Conservation (phyloP, 2,797 vertebrate species). For the Paguma larvata region DNA sequence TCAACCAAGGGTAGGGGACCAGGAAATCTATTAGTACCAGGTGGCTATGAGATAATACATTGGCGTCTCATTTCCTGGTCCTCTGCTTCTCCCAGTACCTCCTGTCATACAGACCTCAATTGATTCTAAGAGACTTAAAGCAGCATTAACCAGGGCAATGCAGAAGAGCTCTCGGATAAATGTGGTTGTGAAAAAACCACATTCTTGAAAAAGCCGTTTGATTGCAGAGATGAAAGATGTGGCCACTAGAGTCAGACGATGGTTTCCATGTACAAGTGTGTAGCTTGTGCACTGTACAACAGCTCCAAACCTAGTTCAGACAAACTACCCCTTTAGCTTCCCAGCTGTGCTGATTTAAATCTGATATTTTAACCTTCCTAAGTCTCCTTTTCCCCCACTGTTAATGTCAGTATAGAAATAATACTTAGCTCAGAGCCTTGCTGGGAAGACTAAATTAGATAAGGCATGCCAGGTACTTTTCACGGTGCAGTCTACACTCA, state of each 20-base stretch:
- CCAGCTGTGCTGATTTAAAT: background rate
- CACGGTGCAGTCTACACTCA: background rate
- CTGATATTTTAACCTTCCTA: background rate
- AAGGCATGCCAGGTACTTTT: background rate
- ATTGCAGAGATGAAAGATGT: background rate
- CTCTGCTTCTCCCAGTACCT: background rate
- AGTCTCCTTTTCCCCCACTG: background rate
- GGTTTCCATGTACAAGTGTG: background rate
- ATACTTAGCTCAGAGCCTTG: background rate
- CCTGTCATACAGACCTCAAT: background rate
- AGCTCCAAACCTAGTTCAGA: background rate
- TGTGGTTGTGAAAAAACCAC: background rate
- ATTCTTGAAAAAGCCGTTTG: background rate
- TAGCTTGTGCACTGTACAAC: accelerated
- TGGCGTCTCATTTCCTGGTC: background rate
- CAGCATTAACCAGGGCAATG: background rate
- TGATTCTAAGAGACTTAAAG: background rate
- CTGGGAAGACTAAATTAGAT: background rate
- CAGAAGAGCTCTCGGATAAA: background rate
- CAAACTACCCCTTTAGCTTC: background rate
- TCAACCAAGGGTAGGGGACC: background rate
- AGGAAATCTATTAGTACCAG: background rate
- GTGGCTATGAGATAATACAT: background rate
- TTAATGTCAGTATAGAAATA: constrained; percentile 4
- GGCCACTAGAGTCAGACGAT: background rate